Base-by-base conservation (phyloP, 2,888 invertebrate genomes). In the Lampropteryx suffumata region DNA sequence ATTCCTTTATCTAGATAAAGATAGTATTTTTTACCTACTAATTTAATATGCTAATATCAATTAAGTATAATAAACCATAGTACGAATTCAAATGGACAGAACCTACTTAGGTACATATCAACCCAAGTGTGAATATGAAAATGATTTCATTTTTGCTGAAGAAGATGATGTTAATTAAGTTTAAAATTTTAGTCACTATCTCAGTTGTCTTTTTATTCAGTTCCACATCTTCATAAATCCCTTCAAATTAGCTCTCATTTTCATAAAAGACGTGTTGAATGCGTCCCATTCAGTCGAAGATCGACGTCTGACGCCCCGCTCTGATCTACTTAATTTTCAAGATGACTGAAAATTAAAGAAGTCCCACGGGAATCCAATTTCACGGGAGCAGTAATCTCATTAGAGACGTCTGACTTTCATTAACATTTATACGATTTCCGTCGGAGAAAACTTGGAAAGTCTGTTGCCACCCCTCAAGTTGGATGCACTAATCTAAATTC, bases 371-470 rank as follows among this genome's bases (percentile, higher is more conserved):
- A 81, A 85, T 85, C 82, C 83, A 88, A 88, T 88, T 87, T 84
- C 80, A 83, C 82, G 78, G 81, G 73, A 81, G 73, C 79, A 75
- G 80, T 88, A 90, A 90, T 87, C 85, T 87, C 81, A 85, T 88
- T 89, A 88, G 82, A 73, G 76, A 76, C 78, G 81, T 77, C 85
- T 86, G 82, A 78, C 79, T 81, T 89, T 88, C 86, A 88, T 88
- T 88, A 89, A 82, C 83, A 85, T 89, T 88, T 87, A 86, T 86
- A 82, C 77, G 83, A 84, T 83, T 81, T 85, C 80, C 73, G 71
- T 67, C 65, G 67, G 70, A 72, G 75, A 69, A 78, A 84, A 84
- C 79, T 84, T 84, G 71, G 68, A 62, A 64, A 69, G 73, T 71
- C 67, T 64, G 69, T 65, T 66, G 65, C 67, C 65, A 69, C 67